A percentile compares a stretch with the other conserved stretches of the same genome.
Evolutionary conservation across 2,797 vertebrate genomes (phyloP).

Genomic region (Uromys caudimaculatus): DNA sequence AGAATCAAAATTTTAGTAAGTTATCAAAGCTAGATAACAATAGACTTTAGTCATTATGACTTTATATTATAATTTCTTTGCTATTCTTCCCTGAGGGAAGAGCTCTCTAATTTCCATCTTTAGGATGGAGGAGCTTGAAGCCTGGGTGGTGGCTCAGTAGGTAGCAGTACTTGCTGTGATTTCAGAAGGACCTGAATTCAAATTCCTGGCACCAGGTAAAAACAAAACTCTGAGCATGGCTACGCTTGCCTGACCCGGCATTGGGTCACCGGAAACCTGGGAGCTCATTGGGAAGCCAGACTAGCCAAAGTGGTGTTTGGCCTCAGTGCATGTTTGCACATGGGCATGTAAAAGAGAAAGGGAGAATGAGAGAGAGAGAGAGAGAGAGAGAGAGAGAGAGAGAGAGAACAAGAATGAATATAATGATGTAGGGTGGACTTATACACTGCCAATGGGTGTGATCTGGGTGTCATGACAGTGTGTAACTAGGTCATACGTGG

Average conservation of each 20-base stretch:
- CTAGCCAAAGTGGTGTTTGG: neutral
- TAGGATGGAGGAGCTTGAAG: neutral
- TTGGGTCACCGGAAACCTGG: no score
- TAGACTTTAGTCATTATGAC: neutral
- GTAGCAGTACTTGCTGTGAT: neutral
- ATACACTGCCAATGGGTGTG: neutral
- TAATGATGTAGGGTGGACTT: neutral
- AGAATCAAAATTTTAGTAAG: neutral
- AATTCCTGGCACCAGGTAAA: neutral
- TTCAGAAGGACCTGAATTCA: neutral
- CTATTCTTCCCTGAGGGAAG: neutral
- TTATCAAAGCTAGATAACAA: neutral
- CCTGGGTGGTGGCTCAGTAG: no score
- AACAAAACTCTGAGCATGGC: neutral
- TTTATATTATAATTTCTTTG: neutral
- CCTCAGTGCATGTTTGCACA: no score
- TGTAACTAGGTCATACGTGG: neutral
- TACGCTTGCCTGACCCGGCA: no score
- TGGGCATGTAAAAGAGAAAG: no score
- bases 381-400: neutral
- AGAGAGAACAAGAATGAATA: neutral
- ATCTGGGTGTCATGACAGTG: neutral
- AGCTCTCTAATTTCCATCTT: neutral
- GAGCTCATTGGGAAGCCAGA: neutral
- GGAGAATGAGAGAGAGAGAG: neutral